Evolutionary conservation across 2,888 invertebrate genomes (phyloP), one percentile per base, ranked within the genome.

Genomic region (Tinea pellionella): DNA sequence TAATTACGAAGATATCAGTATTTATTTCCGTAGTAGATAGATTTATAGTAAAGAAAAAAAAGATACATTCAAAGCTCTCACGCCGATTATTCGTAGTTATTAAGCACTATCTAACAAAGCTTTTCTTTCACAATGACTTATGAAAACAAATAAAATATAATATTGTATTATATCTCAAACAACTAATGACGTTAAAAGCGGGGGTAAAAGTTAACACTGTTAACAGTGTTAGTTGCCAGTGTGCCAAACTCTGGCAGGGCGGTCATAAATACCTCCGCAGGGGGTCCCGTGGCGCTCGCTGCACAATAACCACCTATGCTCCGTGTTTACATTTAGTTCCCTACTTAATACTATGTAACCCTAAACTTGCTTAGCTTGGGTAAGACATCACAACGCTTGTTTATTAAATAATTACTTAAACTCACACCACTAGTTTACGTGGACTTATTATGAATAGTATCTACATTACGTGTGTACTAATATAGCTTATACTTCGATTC

Each of bases 401-500:
- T 87, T 83, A 85, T 87, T 86, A 84, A 85, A 85, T 85, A 86
- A 86, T 86, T 85, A 86, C 84, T 83, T 80, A 79, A 78, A 82
- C 82, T 84, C 82, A 84, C 83, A 85, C 24, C 84, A 12, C 11
- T 51, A 16, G 24, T 24, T 8, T 42, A 42, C 42, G n/a, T 42
- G 42, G 3, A 15, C 7, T 8, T n/a, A 42, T n/a, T 42, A 24
- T 24, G 2, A 24, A 6, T 3, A 24, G 24, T 24, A 24, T 6
- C 24, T 24, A 24, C 24, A 24, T 24, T 24, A 24, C 6, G 24
- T 24, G 6, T 3, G 24, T 24, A 24, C 24, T n/a, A n/a, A n/a
- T n/a, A n/a, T n/a, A n/a, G n/a, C n/a, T n/a, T n/a, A n/a, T n/a
- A n/a, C n/a, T n/a, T n/a, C n/a, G n/a, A n/a, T n/a, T n/a, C n/a